A percentile compares a stretch with the other conserved stretches of the same genome.
These are phyloP conservation scores for Aptenodytes forsteri DNA, from an alignment of 2,113 vertebrate species.

Conservation along the genomic window DNA sequence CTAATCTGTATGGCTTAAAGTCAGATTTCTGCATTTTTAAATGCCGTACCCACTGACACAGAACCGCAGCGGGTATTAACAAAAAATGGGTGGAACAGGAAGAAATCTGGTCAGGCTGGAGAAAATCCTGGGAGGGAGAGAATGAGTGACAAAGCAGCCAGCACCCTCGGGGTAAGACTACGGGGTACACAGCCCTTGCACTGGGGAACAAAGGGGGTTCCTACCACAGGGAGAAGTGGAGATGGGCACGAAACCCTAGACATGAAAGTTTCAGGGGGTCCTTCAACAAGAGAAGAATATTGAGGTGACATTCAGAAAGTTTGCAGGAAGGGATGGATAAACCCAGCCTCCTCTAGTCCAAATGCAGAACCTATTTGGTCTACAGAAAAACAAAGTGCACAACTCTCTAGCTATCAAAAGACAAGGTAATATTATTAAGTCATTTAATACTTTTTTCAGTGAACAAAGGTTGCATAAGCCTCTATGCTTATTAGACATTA, in stretches of 20 bases:
- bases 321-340: background rate
- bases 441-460: background rate
- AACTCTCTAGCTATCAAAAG: background rate
- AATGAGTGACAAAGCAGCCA: background rate
- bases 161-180: background rate
- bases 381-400: background rate
- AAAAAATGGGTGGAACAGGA: background rate
- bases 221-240: background rate
- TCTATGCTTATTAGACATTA: background rate
- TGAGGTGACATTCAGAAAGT: background rate
- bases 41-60: background rate
- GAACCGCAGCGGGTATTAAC: background rate
- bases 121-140: background rate
- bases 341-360: background rate
- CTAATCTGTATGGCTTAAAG: background rate
- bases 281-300: background rate
- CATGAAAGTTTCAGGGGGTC: background rate
- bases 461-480: background rate
- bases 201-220: background rate
- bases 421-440: background rate
- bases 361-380: background rate
- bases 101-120: background rate
- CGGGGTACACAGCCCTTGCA: background rate
- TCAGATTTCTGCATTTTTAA: background rate
- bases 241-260: background rate